phyloP scores from a whole-genome alignment of 2,888 invertebrate genomes.

The Thymelicus acteon region DNA sequence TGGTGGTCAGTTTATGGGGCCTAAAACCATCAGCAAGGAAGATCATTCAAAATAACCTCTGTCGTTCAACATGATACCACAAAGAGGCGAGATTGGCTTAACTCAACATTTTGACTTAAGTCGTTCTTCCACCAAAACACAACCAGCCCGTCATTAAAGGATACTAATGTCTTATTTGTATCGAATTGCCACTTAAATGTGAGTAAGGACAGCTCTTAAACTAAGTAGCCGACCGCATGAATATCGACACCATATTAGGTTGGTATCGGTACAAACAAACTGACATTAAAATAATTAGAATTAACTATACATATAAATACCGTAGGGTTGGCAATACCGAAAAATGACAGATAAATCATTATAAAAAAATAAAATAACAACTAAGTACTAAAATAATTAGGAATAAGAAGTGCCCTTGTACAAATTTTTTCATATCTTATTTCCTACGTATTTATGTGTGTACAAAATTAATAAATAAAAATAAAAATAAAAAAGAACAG shows the following conservation, averaged over 20 bases:
- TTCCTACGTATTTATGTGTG: too few species aligned
- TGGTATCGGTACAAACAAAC: neutral
- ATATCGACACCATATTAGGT: neutral
- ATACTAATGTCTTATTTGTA: conserved; percentile 4
- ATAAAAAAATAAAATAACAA: too few species aligned
- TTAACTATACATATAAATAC: neutral
- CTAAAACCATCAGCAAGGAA: too few species aligned
- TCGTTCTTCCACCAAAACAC: neutral
- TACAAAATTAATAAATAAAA: too few species aligned
- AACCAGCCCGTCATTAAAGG: neutral
- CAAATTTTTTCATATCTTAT: too few species aligned
- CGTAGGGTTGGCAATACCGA: neutral
- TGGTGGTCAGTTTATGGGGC: too few species aligned
- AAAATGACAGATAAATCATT: too few species aligned
- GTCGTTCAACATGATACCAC: too few species aligned
- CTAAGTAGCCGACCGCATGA: neutral
- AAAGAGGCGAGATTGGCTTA: neutral
- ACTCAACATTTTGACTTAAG: neutral
- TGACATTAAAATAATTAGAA: conserved; percentile 5
- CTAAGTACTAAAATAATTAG: too few species aligned
- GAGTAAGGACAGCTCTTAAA: neutral
- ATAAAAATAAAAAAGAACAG: too few species aligned
- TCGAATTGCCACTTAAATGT: neutral
- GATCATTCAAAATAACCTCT: too few species aligned
- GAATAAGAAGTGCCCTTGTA: too few species aligned